Base-by-base conservation (phyloP, 2,888 invertebrate species). In the Drepana falcataria region DNA sequence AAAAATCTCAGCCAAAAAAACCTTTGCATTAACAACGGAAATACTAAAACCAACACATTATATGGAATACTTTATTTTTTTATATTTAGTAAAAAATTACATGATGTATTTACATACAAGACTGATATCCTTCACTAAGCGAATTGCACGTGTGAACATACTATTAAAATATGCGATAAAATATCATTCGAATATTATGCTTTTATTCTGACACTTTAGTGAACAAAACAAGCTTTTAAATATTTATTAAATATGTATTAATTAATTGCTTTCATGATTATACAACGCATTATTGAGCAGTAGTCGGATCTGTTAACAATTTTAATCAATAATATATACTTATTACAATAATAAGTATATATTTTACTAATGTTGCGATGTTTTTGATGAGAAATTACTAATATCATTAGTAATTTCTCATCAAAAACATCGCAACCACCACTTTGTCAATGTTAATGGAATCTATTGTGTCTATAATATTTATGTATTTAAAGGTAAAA, bases 41-140 rank as follows among this genome's bases (percentile, higher is more conserved):
- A 53, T 73, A 79, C 72, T 71, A 71, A 84, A 83, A 78, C 74
- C 65, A 71, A 63, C 60, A 63, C 60, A 69, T 73, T 72, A 74
- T 80, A 83, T 68, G 77, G 77, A 87, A 83, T 87, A 87, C 79
- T 88, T 87, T 85, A 87, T 87, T 63, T 53, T 21, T 65, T 73
- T 67, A 77, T 83, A 85, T 87, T 86, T 86, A 87, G 85, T 88
- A 86, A 85, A 87, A 88, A 88, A 85, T 87, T 83, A 87, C 85
- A 86, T 78, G 78, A 87, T 82, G 78, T 84, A 88, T 86, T 76
- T 86, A 87, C 85, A 87, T 77, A 83, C 75, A 74, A 34, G 41
- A 44, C 68, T 70, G 69, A 73, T 69, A 66, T 70, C 69, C 75
- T 77, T 81, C 78, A 73, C 77, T 75, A 77, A 82, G 80, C 74